Percentiles rank a stretch among this genome's conserved stretches.
Conservation (phyloP, 2,888 invertebrate species). For the Lysandra coridon region DNA sequence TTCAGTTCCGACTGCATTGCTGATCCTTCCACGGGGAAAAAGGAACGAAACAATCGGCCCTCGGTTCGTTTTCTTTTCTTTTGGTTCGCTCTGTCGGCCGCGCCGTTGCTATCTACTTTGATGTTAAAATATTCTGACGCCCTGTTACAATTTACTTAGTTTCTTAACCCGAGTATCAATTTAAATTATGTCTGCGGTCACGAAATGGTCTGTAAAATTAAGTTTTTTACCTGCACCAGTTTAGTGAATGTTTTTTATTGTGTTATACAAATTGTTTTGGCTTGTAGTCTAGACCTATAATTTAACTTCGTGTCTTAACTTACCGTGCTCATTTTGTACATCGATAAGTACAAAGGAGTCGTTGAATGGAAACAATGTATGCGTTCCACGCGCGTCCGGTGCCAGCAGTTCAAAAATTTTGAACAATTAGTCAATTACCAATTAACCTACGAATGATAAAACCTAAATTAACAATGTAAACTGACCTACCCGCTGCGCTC, state of each 20-base stretch:
- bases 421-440: neutral
- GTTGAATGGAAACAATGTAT: neutral
- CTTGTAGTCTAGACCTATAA: neutral
- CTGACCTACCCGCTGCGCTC: constrained; percentile 16
- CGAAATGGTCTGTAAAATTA: constrained; percentile 10
- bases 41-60: constrained; percentile 65
- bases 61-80: constrained; percentile 56
- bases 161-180: constrained; percentile 34
- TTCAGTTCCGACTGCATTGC: constrained; percentile 68
- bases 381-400: neutral
- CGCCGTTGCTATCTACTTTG: constrained; percentile 46
- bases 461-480: neutral
- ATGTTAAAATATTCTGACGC: constrained; percentile 38
- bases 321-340: neutral
- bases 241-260: neutral
- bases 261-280: neutral
- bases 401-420: neutral
- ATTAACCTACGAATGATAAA: no score
- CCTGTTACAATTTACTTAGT: constrained; percentile 37
- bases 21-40: constrained; percentile 69
- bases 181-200: constrained; percentile 10
- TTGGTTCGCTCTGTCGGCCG: constrained; percentile 49
- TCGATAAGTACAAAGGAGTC: neutral
- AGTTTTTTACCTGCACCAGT: neutral
- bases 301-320: neutral